Conservation (phyloP, 2,113 vertebrate species). For the Aegithalos caudatus region DNA sequence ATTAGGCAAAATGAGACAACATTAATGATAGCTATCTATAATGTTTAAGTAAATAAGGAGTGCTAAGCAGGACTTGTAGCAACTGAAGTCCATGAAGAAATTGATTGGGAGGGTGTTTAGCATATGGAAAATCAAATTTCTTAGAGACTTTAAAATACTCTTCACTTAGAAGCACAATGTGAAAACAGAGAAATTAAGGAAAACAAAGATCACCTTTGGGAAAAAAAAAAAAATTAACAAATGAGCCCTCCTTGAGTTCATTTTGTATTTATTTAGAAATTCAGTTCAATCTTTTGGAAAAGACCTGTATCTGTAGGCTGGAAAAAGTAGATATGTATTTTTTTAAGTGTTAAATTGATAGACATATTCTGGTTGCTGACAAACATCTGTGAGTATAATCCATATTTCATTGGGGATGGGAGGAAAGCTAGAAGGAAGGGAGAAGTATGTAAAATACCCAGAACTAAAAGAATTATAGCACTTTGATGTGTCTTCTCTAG, state of each 20-base stretch:
- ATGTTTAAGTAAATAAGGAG: not conserved
- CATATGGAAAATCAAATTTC: not conserved
- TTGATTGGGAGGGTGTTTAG: not conserved
- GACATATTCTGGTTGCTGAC: not conserved
- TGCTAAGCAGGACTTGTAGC: not conserved
- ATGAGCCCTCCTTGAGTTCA: fast-evolving
- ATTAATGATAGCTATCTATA: not conserved
- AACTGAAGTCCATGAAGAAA: not conserved
- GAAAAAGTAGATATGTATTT: not conserved
- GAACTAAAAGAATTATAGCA: not conserved
- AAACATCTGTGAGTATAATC: not conserved
- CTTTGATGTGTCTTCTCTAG: not conserved
- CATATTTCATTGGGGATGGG: not conserved
- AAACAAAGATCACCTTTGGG: not conserved
- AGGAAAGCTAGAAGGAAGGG: not conserved
- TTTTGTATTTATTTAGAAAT: not conserved
- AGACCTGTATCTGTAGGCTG: not conserved
- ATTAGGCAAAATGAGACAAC: not conserved
- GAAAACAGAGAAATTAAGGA: not conserved
- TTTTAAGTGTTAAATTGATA: not conserved
- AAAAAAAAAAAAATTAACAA: not conserved
- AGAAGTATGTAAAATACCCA: not conserved
- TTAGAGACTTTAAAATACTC: not conserved
- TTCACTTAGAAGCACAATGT: not conserved
- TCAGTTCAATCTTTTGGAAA: not conserved